These are phyloP conservation scores for Zingel zingel DNA, from an alignment of 2,113 vertebrate genomes.

Conservation along the genomic window DNA sequence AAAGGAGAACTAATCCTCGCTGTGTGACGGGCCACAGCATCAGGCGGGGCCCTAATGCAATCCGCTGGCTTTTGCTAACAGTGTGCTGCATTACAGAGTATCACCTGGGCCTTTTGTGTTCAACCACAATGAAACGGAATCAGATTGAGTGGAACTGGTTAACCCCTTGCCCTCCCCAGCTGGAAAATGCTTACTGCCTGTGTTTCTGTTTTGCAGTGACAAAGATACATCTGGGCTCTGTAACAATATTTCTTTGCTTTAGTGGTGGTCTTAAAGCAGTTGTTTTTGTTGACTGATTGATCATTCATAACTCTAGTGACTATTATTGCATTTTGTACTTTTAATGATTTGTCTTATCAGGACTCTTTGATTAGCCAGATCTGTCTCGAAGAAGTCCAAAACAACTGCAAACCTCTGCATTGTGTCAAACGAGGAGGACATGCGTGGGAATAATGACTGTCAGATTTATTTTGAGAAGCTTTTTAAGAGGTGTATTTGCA, in stretches of 20 bases:
- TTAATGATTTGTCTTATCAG: not conserved
- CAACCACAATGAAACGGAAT: conserved; percentile 49
- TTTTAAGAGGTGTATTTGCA: not conserved
- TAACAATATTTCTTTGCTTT: not conserved
- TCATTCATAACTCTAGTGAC: not conserved
- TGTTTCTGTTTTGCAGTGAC: conserved; percentile 8
- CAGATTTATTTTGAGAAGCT: conserved; percentile 39
- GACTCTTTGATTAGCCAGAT: conserved; percentile 10
- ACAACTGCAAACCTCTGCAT: not conserved
- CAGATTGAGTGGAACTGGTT: conserved; percentile 39
- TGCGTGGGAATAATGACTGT: conserved; percentile 7
- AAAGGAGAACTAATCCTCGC: conserved; percentile 78
- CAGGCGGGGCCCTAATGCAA: conserved; percentile 33
- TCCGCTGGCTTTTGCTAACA: conserved; percentile 54
- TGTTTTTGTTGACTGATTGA: not conserved
- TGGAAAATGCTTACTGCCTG: conserved; percentile 12
- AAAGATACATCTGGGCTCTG: not conserved
- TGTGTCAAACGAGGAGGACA: not conserved
- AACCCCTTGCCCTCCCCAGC: not conserved
- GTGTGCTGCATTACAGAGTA: conserved; percentile 41
- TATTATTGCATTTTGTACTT: not conserved
- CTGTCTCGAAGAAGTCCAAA: not conserved
- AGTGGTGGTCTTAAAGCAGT: not conserved
- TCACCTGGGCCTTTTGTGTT: conserved; percentile 71
- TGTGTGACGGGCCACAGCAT: conserved; percentile 53